These are phyloP conservation scores for Tyrannus savana DNA, from an alignment of 2,113 vertebrate genomes.

Conservation along the genomic window DNA sequence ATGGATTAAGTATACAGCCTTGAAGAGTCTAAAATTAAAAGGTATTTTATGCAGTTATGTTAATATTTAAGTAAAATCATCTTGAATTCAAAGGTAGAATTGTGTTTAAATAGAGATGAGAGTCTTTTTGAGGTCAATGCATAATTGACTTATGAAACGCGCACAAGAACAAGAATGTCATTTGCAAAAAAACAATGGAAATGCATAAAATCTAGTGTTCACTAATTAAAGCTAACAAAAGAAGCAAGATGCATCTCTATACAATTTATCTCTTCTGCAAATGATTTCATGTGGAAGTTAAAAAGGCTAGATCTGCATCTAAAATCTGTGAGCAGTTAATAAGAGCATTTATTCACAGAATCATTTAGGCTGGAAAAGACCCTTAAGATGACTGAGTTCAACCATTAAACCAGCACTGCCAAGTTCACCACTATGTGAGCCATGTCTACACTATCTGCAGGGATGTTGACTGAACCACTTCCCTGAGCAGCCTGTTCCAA, in stretches of 20 bases:
- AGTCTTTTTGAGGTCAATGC: conserved; percentile 3
- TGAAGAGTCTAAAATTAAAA: background rate
- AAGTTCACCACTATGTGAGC: background rate
- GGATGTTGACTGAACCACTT: background rate
- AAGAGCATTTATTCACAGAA: background rate
- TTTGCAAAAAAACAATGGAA: background rate
- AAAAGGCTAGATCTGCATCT: background rate
- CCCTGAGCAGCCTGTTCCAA: background rate
- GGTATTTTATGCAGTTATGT: background rate
- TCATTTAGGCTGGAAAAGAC: background rate
- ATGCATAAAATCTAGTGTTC: background rate
- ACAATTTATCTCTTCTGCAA: background rate
- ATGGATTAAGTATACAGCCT: background rate
- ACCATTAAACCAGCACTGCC: rapidly evolving
- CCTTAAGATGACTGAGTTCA: background rate
- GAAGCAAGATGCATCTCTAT: background rate
- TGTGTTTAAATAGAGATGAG: background rate
- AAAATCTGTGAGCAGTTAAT: background rate
- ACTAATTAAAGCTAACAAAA: background rate
- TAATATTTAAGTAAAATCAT: background rate
- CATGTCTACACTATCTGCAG: background rate
- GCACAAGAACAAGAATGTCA: rapidly evolving
- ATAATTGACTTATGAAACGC: background rate
- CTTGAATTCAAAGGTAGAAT: background rate
- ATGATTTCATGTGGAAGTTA: background rate